Evolutionary conservation across 2,888 invertebrate genomes (phyloP).

Genomic region (Ophion costatus): DNA sequence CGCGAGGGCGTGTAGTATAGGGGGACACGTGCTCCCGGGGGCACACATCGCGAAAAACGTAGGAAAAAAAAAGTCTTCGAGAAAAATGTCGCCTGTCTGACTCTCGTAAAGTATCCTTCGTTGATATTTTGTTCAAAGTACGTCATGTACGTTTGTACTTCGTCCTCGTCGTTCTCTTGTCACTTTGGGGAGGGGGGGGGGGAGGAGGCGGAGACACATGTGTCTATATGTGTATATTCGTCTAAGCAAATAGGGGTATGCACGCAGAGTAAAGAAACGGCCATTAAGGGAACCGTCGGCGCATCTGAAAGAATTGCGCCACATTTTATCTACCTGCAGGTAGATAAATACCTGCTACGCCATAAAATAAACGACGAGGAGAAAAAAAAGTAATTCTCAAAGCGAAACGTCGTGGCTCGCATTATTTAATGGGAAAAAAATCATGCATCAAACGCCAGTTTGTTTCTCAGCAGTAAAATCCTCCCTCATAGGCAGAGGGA

Average conservation of each 20-base stretch:
- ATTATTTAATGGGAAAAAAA: background rate
- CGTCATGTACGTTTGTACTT: constrained; percentile 54
- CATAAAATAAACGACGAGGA: background rate
- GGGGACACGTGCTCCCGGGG: background rate
- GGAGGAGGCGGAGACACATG: background rate
- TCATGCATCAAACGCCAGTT: background rate
- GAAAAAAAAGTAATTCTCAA: background rate
- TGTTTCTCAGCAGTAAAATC: background rate
- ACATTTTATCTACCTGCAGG: constrained; percentile 22
- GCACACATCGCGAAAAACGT: constrained; percentile 1
- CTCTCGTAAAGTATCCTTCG: constrained; percentile 18
- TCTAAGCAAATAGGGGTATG: background rate
- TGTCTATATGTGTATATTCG: background rate
- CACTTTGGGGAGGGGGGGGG: background rate
- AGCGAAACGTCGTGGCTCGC: too few relatives aligned
- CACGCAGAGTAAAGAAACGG: constrained; percentile 7
- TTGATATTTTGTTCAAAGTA: background rate
- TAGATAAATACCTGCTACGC: constrained; percentile 30
- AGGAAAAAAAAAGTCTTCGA: constrained; percentile 43
- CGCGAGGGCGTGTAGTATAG: background rate
- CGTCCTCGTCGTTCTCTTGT: constrained; percentile 38
- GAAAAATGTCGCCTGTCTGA: constrained; percentile 57
- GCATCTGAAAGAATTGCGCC: constrained; percentile 2
- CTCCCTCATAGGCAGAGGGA: too few relatives aligned
- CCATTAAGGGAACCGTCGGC: background rate